A percentile compares a stretch with the other conserved stretches of the same genome.
Conservation (phyloP, 1,140 invertebrate species). For the Meteorus sp. region DNA sequence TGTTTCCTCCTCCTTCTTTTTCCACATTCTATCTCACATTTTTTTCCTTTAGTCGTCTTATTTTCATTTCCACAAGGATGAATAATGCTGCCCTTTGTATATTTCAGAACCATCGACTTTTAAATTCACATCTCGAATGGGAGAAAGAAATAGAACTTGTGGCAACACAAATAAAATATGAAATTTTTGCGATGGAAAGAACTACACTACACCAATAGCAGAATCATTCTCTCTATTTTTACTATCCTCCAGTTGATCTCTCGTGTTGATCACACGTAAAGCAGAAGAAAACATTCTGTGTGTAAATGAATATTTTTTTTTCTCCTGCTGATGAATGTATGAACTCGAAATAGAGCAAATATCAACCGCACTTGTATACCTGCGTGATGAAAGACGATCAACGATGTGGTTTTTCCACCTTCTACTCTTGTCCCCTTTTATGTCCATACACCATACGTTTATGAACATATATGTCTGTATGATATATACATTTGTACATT, state of each 20-base stretch:
- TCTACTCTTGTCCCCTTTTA: not conserved
- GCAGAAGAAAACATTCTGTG: no score
- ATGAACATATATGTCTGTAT: no score
- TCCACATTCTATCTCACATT: not conserved
- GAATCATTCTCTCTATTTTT: no score
- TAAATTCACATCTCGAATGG: constrained; percentile 1
- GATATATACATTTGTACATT: no score
- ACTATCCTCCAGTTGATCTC: no score
- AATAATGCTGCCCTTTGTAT: constrained; percentile 24
- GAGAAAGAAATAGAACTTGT: no score
- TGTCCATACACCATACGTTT: no score
- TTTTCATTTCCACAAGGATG: constrained; percentile 16
- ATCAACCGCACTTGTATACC: no score
- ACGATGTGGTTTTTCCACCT: constrained; percentile 7
- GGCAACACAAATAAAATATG: not conserved
- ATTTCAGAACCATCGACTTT: constrained; percentile 5
- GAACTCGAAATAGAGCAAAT: no score
- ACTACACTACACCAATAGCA: not conserved
- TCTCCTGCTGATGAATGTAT: no score
- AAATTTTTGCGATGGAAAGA: not conserved
- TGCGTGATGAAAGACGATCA: constrained; percentile 23
- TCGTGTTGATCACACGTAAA: no score
- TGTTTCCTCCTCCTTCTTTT: not conserved
- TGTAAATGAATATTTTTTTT: no score
- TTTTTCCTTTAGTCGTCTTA: constrained; percentile 5